Evolutionary conservation across 2,888 invertebrate genomes (phyloP).

Genomic region (Ormia ochracea): DNA sequence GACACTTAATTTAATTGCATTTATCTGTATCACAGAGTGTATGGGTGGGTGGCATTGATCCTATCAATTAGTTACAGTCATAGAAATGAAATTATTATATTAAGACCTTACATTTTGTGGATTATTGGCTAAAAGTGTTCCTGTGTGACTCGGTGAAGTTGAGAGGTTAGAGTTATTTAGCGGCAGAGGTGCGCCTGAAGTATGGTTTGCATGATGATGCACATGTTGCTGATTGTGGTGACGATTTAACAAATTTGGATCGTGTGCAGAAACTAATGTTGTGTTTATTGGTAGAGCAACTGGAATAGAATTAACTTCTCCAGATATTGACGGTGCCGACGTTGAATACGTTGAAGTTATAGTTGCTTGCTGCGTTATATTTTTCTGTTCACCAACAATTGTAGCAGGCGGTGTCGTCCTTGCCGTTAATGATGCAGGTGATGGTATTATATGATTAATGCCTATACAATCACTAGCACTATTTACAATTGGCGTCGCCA

Average conservation of each 20-base stretch:
- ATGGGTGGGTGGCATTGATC: neutral
- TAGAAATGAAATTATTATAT: constrained; percentile 9
- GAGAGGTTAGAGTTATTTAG: constrained; percentile 21
- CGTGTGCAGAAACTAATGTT: constrained; percentile 40
- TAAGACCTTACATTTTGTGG: constrained; percentile 62
- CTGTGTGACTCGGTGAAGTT: constrained; percentile 23
- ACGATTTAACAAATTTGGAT: constrained; percentile 33
- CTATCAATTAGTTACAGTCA: neutral
- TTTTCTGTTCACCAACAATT: constrained; percentile 42
- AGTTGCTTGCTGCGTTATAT: constrained; percentile 38
- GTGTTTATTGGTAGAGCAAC: constrained; percentile 17
- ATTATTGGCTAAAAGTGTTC: constrained; percentile 61
- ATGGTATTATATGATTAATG: constrained; percentile 4
- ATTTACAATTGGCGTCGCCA: constrained; percentile 38
- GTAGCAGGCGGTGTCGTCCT: constrained; percentile 21
- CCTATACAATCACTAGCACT: constrained; percentile 1
- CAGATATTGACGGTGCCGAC: constrained; percentile 12
- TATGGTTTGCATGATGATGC: constrained; percentile 29
- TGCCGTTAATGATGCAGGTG: constrained; percentile 55
- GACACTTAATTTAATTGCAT: neutral
- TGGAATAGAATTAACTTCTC: constrained; percentile 12
- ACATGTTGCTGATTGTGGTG: constrained; percentile 42
- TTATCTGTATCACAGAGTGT: constrained; percentile 3
- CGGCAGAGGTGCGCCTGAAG: constrained; percentile 12
- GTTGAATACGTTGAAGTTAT: constrained; percentile 28